These are phyloP conservation scores for Urosaurus nigricauda DNA, from an alignment of 2,797 vertebrate species.

Conservation along the genomic window DNA sequence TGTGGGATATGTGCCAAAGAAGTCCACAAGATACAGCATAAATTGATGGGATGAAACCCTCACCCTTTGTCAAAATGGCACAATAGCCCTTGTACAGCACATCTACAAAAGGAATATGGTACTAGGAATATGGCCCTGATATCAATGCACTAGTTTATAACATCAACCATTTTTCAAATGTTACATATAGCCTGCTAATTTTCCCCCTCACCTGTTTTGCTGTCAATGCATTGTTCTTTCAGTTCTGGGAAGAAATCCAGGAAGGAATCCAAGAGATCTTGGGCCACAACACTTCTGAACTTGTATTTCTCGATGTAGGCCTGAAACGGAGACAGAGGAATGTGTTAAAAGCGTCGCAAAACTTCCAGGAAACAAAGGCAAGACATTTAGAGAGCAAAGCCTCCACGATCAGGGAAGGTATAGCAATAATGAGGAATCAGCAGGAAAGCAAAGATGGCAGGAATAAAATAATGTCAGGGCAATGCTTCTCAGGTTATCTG, in stretches of 20 bases:
- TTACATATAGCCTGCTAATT: not conserved
- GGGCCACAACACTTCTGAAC: slow-evolving; percentile 92
- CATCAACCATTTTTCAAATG: not conserved
- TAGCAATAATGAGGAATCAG: not conserved
- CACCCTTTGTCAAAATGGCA: not conserved
- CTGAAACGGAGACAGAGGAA: slow-evolving; percentile 72
- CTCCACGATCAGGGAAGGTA: fast-evolving
- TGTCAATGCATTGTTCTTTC: slow-evolving; percentile 86
- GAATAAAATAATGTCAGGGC: too few species aligned
- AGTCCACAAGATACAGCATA: not conserved
- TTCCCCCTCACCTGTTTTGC: slow-evolving; percentile 85
- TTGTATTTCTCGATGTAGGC: slow-evolving; percentile 94
- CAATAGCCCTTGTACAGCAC: too few species aligned
- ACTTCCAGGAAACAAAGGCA: not conserved
- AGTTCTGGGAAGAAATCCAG: slow-evolving; percentile 91
- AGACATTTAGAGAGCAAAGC: not conserved
- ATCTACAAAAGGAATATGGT: not conserved
- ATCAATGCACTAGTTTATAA: not conserved
- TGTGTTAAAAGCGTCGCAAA: not conserved
- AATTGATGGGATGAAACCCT: not conserved
- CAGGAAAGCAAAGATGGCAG: not conserved
- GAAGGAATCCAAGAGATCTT: slow-evolving; percentile 94
- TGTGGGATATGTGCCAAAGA: not conserved
- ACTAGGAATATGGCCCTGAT: too few species aligned
- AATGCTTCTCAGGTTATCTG: too few species aligned